phyloP scores from a whole-genome alignment of 2,888 invertebrate species.

The Ametastegia equiseti region DNA sequence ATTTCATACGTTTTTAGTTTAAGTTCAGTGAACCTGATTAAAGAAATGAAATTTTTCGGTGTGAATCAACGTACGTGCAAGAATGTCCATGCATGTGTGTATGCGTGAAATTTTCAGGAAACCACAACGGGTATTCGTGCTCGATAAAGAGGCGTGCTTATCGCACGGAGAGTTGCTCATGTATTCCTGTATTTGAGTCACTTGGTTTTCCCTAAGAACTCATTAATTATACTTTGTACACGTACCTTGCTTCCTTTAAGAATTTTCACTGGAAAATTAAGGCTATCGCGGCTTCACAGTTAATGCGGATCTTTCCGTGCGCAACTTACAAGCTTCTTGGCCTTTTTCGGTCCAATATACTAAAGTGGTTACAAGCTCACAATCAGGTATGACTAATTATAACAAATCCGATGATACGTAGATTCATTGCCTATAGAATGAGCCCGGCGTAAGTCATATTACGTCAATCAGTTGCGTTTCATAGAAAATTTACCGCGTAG shows the following conservation, averaged over 20 bases:
- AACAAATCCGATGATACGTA: not conserved
- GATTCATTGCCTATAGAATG: not conserved
- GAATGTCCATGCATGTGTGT: not conserved
- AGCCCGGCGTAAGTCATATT: too few relatives aligned
- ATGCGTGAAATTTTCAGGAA: not conserved
- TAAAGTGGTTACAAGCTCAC: not conserved
- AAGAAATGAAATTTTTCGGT: too few relatives aligned
- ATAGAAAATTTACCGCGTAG: too few relatives aligned
- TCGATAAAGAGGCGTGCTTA: not conserved
- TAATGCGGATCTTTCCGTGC: not conserved
- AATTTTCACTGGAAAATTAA: not conserved
- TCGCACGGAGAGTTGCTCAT: not conserved
- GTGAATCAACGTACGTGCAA: not conserved
- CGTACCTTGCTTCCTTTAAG: not conserved
- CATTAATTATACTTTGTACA: not conserved
- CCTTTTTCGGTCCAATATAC: not conserved
- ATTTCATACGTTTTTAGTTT: too few relatives aligned
- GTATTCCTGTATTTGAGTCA: conserved; percentile 17
- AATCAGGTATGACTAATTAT: not conserved
- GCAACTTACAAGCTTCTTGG: not conserved
- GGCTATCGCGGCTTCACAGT: not conserved
- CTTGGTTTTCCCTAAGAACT: not conserved
- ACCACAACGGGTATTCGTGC: not conserved
- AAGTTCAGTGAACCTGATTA: too few relatives aligned
- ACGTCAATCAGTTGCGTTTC: too few relatives aligned